These are phyloP conservation scores for Lycia hirtaria DNA, from an alignment of 2,888 invertebrate species.

Conservation along the genomic window DNA sequence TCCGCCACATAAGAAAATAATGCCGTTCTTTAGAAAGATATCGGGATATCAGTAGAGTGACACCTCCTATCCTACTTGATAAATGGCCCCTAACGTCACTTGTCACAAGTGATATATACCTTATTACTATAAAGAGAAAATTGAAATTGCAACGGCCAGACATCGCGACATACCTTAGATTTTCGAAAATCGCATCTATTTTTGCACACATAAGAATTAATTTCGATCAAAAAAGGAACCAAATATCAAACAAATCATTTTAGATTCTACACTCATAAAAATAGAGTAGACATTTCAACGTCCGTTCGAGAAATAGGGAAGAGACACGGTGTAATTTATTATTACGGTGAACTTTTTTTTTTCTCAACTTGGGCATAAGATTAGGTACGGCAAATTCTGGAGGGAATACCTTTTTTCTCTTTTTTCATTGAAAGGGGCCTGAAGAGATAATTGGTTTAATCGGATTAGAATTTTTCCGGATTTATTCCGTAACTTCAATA, in stretches of 20 bases:
- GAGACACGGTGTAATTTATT: constrained; percentile 63
- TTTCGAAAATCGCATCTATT: constrained; percentile 12
- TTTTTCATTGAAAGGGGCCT: constrained; percentile 41
- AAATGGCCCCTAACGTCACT: constrained; percentile 52
- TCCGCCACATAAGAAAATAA: constrained; percentile 43
- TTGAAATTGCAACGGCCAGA: constrained; percentile 22
- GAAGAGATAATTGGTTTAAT: constrained; percentile 59
- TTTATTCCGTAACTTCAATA: constrained; percentile 42
- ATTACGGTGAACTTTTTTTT: constrained; percentile 49
- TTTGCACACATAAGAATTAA: constrained; percentile 2
- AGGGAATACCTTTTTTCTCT: constrained; percentile 46
- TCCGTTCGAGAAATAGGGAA: constrained; percentile 18
- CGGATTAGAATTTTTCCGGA: constrained; percentile 56
- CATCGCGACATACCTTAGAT: not conserved
- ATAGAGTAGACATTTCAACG: constrained; percentile 24
- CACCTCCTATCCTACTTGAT: constrained; percentile 67
- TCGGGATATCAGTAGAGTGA: constrained; percentile 53
- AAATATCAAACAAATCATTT: constrained; percentile 13
- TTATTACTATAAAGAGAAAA: constrained; percentile 25
- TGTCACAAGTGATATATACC: constrained; percentile 36
- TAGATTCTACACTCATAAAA: not conserved
- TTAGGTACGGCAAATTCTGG: constrained; percentile 49
- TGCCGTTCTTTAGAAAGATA: constrained; percentile 61
- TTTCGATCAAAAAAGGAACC: not conserved
- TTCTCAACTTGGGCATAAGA: constrained; percentile 46